Percentiles rank a stretch among this genome's conserved stretches.
These are phyloP conservation scores for Dynastes maya DNA, from an alignment of 2,888 invertebrate species.

Conservation along the genomic window DNA sequence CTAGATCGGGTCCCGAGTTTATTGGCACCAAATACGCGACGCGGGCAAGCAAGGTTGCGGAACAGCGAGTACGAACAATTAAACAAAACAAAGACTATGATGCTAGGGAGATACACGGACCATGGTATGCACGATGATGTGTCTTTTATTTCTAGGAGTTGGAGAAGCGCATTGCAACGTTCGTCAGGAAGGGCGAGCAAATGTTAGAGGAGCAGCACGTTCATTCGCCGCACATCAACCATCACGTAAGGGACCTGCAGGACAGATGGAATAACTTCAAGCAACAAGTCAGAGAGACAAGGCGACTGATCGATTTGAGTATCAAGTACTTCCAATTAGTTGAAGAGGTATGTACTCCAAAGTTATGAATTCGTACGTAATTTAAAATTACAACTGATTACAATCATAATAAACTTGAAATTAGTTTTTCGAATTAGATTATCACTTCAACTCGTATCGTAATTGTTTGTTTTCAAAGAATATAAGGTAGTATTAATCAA, in stretches of 20 bases:
- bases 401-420: too few relatives aligned
- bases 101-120: not conserved
- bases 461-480: too few relatives aligned
- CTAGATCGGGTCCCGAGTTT: constrained; percentile 49
- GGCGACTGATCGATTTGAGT: constrained; percentile 78
- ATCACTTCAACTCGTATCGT: too few relatives aligned
- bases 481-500: too few relatives aligned
- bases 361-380: too few relatives aligned
- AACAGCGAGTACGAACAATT: constrained; percentile 49
- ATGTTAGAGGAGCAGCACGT: constrained; percentile 71
- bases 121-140: not conserved
- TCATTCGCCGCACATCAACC: constrained; percentile 75
- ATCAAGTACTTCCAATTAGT: constrained; percentile 82
- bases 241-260: constrained; percentile 77
- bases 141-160: constrained; percentile 54
- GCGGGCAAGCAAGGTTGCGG: constrained; percentile 45
- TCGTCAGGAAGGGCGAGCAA: constrained; percentile 79
- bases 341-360: constrained; percentile 76
- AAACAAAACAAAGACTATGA: constrained; percentile 11
- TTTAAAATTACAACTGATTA: too few relatives aligned
- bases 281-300: constrained; percentile 77
- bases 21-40: constrained; percentile 20
- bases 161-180: constrained; percentile 76
- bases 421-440: too few relatives aligned
- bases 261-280: constrained; percentile 81